Conservation (phyloP, 2,888 invertebrate species). For the Ophraella communa region DNA sequence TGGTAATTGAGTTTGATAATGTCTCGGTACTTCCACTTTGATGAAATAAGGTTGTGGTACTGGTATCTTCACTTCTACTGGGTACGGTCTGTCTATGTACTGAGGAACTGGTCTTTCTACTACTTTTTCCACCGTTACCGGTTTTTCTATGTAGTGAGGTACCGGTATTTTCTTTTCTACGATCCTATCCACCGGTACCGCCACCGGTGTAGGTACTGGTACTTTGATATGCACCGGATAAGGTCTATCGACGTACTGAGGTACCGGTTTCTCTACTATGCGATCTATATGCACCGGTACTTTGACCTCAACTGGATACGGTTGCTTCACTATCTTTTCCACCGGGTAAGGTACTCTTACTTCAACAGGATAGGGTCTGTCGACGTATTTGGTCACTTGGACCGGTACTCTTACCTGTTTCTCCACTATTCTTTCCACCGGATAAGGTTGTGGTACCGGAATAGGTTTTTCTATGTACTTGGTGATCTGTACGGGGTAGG, state of each 20-base stretch:
- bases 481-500: slow-evolving; percentile 56
- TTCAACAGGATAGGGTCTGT: slow-evolving; percentile 61
- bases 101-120: slow-evolving; percentile 49
- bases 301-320: slow-evolving; percentile 45
- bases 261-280: slow-evolving; percentile 64
- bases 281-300: slow-evolving; percentile 63
- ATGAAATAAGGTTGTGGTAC: slow-evolving; percentile 39
- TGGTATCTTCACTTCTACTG: slow-evolving; percentile 40
- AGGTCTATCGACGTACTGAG: slow-evolving; percentile 62
- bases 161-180: slow-evolving; percentile 57
- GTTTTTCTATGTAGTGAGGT: slow-evolving; percentile 62
- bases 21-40: slow-evolving; percentile 30
- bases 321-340: too few species aligned
- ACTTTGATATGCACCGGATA: slow-evolving; percentile 43
- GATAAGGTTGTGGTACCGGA: slow-evolving; percentile 56
- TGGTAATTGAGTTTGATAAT: slow-evolving; percentile 20
- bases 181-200: slow-evolving; percentile 61
- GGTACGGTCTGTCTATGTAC: slow-evolving; percentile 43
- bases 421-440: slow-evolving; percentile 56
- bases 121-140: slow-evolving; percentile 56
- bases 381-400: too few species aligned
- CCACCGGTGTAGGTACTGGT: slow-evolving; percentile 60
- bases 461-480: slow-evolving; percentile 62
- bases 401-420: slow-evolving; percentile 36
- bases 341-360: slow-evolving; percentile 56